Evolutionary conservation across 92 coral and sea anemone genomes (phyloP).

Genomic region (Metridium senile): DNA sequence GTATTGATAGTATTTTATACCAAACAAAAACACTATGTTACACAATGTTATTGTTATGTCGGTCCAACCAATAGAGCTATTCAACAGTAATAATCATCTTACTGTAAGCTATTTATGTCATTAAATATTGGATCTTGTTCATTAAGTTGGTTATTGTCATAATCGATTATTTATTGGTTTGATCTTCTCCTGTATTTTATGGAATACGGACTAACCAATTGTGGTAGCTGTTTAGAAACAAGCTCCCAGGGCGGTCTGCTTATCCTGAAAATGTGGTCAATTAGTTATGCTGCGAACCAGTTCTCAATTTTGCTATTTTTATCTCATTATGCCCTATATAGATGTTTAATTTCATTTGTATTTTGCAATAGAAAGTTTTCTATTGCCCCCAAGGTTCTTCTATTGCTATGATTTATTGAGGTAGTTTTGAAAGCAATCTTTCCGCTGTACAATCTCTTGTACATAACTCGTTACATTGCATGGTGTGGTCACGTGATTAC

Average conservation of each 20-base stretch:
- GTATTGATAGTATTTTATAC: too few species aligned
- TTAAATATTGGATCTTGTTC: conserved; percentile 2
- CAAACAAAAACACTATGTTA: not conserved
- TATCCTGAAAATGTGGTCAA: conserved; percentile 12
- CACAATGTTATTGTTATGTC: not conserved
- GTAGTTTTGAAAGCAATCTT: too few species aligned
- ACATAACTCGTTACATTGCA: too few species aligned
- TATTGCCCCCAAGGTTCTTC: not conserved
- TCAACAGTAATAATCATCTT: not conserved
- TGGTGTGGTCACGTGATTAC: not conserved
- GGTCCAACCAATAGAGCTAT: not conserved
- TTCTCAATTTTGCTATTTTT: not conserved
- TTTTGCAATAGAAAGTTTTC: not conserved
- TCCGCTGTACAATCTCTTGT: too few species aligned
- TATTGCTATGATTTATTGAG: too few species aligned
- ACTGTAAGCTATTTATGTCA: not conserved
- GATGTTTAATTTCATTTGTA: not conserved
- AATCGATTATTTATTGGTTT: conserved; percentile 19
- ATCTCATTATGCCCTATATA: not conserved
- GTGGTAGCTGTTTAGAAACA: conserved; percentile 12
- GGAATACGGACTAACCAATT: conserved; percentile 2
- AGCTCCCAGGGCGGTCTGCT: conserved; percentile 11
- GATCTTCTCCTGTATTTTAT: conserved; percentile 9
- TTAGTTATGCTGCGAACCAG: conserved; percentile 18
- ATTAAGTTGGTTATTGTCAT: not conserved